Conservation (phyloP, 2,888 invertebrate genomes). For the Drosophila paramelanica region DNA sequence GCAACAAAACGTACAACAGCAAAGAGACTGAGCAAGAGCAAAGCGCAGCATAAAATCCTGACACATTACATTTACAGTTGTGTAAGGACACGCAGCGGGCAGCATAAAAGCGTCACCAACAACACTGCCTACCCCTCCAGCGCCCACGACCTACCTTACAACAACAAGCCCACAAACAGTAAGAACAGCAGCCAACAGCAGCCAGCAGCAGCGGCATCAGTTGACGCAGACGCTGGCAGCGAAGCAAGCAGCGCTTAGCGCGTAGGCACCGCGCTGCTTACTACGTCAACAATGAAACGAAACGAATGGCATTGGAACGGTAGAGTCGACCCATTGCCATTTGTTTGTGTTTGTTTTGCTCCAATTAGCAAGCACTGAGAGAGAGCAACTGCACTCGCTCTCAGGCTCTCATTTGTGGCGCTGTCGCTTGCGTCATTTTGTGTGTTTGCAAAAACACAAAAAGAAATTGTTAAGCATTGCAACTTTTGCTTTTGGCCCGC, state of each 20-base stretch:
- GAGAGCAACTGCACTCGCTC: slow-evolving; percentile 28
- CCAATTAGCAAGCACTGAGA: slow-evolving; percentile 64
- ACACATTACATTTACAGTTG: slow-evolving; percentile 81
- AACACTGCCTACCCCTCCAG: slow-evolving; percentile 5
- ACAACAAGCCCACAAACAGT: slow-evolving; percentile 32
- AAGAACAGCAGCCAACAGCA: not conserved
- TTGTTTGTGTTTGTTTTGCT: slow-evolving; percentile 78
- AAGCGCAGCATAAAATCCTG: slow-evolving; percentile 76
- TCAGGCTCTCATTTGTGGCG: slow-evolving; percentile 47
- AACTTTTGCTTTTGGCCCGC: slow-evolving; percentile 58
- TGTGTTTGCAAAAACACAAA: slow-evolving; percentile 57
- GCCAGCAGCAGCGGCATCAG: slow-evolving; percentile 6
- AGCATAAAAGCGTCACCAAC: slow-evolving; percentile 42
- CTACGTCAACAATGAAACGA: slow-evolving; percentile 68
- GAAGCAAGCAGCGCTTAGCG: not conserved
- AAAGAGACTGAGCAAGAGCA: slow-evolving; percentile 12
- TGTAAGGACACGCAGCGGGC: slow-evolving; percentile 72
- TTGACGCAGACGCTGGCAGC: slow-evolving; percentile 22
- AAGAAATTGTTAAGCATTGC: slow-evolving; percentile 31
- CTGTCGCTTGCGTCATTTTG: slow-evolving; percentile 73
- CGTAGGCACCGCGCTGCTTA: slow-evolving; percentile 11
- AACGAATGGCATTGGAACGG: slow-evolving; percentile 72
- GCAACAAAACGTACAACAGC: slow-evolving; percentile 11
- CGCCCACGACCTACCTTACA: slow-evolving; percentile 62
- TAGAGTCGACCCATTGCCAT: slow-evolving; percentile 68